Evolutionary conservation across 2,888 invertebrate genomes (phyloP), one percentile per base, ranked within the genome.

Genomic region (Epinotia brunnichana): DNA sequence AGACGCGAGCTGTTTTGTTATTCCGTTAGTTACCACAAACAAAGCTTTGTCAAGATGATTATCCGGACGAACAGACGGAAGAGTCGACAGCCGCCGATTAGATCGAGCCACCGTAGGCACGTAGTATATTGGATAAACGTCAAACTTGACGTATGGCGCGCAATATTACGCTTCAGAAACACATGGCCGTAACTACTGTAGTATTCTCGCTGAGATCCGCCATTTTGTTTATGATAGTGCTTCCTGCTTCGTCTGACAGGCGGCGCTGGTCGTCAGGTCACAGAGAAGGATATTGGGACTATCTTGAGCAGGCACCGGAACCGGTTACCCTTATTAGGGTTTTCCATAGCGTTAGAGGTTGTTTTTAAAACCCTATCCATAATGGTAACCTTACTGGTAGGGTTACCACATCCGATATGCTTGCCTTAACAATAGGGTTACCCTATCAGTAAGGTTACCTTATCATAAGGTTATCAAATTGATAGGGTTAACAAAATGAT

Each of bases 81-180:
- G 78, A 82, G 78, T 75, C 79, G 84, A 81, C 81, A 81, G 80
- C 75, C 77, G 76, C 78, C 87, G 90, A 90, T 91, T 87, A 88
- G 87, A 89, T 87, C 85, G 81, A 80, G 81, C 82, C 78, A 80
- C 79, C 76, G 78, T 79, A 82, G 78, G 87, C 90, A 90, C 90
- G 91, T 91, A 88, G 81, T 89, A 85, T 90, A 91, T 90, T 91
- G 91, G 90, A 90, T 91, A 88, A 88, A 86, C 86, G 91, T 91
- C 90, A 90, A 87, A 87, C 79, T 84, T 91, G 91, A 91, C 90
- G 82, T 88, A 90, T 88, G 81, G 83, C 79, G 76, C 76, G 79
- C 80, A 80, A 77, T 76, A 54, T 53, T 53, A 10, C 7, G 21
- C 19, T 15, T 4, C 54, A 41, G 21, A 54, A 10, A 1, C 1